Evolutionary conservation across 2,113 vertebrate genomes (phyloP), one percentile per base, ranked within the genome.

Genomic region (Grantiella picta): DNA sequence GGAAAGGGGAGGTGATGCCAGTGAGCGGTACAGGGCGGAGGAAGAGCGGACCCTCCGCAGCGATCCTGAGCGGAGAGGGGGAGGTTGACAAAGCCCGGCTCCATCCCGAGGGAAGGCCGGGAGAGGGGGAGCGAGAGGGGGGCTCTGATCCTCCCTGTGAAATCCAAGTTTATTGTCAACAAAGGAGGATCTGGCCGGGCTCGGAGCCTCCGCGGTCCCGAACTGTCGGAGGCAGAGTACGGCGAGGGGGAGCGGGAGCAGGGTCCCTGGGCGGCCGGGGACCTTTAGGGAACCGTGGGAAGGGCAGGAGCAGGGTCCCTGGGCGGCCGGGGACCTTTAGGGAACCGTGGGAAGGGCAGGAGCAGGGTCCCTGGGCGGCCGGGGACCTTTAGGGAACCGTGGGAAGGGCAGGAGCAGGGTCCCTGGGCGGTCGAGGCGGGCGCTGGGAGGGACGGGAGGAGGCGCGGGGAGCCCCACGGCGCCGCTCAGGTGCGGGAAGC

Each of bases 131-230:
- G 54, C 4, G 38, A 56, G 60, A 38, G 59, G 23, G 29, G 27
- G 8, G 9, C 15, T 49, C 47, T 21, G 66, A 79, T 27, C 35
- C 29, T 87, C 50, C 40, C 50, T 31, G 59, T 54, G 82, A 89
- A 91, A 78, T 61, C 52, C 77, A 91, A 95, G 77, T 96, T 92
- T 94, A 92, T 92, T 89, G 52, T 53, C 81, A 84, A 77, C 89
- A 94, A 92, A 92, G 72, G 56, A 70, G 60, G 15, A 13, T 84
- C 77, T 89, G 63, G 44, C 52, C 28, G n/a, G 27, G 44, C 79
- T 82, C 20, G 42, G n/a, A 86, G 64, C 28, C 68, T 52, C 44
- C 9, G 23, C 27, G 3, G 40, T 49, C n/a, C 81, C 27, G 71
- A 76, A 38, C 17, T 31, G 71, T 18, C 61, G 60, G 69, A 75